Percentiles rank a stretch among this genome's conserved stretches.
These are phyloP conservation scores for Platyscapa corneri DNA, from an alignment of 1,140 invertebrate genomes.

Conservation along the genomic window DNA sequence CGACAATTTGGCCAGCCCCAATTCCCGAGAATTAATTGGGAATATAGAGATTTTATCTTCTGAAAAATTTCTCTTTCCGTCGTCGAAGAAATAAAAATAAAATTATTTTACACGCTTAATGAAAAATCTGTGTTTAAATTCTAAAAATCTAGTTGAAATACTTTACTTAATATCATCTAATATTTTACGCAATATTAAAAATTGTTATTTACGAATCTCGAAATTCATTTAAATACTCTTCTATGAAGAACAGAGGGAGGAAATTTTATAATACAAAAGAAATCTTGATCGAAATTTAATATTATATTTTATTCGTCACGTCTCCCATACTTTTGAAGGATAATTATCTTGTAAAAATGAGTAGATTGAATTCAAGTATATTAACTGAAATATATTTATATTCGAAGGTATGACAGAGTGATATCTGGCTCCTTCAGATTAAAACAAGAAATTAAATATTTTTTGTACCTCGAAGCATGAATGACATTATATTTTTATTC, in stretches of 20 bases:
- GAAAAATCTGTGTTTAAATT: not conserved
- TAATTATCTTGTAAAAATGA: not conserved
- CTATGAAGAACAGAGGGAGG: not conserved
- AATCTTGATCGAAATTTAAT: not conserved
- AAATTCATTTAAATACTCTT: not conserved
- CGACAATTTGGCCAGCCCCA: not conserved
- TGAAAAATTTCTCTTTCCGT: not conserved
- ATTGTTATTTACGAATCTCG: not conserved
- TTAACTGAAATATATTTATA: too few relatives aligned
- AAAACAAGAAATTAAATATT: not conserved
- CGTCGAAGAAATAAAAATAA: not conserved
- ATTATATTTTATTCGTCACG: not conserved
- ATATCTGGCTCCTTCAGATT: not conserved
- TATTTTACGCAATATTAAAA: not conserved
- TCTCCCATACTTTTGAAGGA: not conserved
- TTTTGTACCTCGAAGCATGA: not conserved
- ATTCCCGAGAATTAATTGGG: not conserved
- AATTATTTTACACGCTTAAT: not conserved
- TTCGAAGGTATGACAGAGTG: not conserved
- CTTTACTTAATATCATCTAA: not conserved
- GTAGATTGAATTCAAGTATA: not conserved
- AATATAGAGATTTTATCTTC: not conserved
- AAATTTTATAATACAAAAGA: not conserved
- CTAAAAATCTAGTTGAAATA: not conserved
- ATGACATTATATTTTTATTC: not conserved